These are phyloP conservation scores for Caenorhabditis panamensis DNA, from an alignment of 2,888 invertebrate genomes.

Conservation along the genomic window DNA sequence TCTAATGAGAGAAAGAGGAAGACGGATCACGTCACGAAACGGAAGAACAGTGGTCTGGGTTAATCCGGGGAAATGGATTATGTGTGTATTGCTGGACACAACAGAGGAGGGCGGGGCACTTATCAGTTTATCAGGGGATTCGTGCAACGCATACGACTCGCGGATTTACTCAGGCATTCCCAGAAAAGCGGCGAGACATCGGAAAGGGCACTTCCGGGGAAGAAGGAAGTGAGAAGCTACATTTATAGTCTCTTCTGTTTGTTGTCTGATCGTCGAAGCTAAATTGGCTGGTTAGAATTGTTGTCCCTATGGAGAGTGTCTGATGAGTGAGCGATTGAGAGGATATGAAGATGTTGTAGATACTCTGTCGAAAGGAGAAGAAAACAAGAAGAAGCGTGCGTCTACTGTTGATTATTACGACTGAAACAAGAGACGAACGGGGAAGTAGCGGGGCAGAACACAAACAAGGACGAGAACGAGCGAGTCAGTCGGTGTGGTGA, in stretches of 20 bases:
- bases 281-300: not conserved
- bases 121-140: slow-evolving; percentile 2
- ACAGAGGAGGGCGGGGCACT: not conserved
- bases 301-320: not conserved
- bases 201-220: not conserved
- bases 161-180: not conserved
- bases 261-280: not conserved
- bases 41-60: not conserved
- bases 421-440: slow-evolving; percentile 27
- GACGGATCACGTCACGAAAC: slow-evolving; percentile 4
- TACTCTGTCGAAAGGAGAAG: not conserved
- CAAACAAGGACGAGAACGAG: slow-evolving; percentile 7
- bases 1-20: slow-evolving; percentile 10
- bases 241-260: not conserved
- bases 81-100: not conserved
- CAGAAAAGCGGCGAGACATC: not conserved
- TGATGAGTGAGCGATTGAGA: not conserved
- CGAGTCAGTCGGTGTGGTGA: slow-evolving; percentile 15
- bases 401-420: slow-evolving; percentile 8
- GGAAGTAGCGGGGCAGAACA: slow-evolving; percentile 24
- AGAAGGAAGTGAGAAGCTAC: not conserved
- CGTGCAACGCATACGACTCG: not conserved
- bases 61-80: not conserved
- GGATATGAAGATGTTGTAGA: no score
- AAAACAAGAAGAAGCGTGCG: slow-evolving; percentile 1